Evolutionary conservation across 2,113 vertebrate species (phyloP), one percentile per base, ranked within the genome.

Genomic region (Xiphias gladius): DNA sequence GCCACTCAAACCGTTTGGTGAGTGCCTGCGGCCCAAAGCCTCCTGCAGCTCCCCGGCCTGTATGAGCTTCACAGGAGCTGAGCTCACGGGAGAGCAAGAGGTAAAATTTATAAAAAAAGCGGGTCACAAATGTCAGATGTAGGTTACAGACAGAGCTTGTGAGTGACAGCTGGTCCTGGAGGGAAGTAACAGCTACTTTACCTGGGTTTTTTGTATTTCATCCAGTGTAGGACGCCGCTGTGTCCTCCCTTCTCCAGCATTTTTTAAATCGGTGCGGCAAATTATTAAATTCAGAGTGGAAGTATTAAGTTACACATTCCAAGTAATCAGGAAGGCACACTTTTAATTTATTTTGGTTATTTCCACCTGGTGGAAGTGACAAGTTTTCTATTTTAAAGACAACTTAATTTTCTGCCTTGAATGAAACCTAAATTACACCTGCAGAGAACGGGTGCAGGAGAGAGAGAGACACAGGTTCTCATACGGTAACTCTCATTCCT

Each of bases 101-200:
- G 12, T 1, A 0, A 77, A 14, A 43, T n/a, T n/a, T n/a, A n/a
- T n/a, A n/a, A n/a, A n/a, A n/a, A n/a, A n/a, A n/a, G n/a, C n/a
- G n/a, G n/a, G n/a, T n/a, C n/a, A n/a, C n/a, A 0, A 35, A 8
- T 28, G 3, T 57, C 3, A 28, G 39, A 35, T 26, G 19, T 19
- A 37, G 52, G 19, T 73, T 57, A 24, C 12, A 17, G 35, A 32
- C n/a, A 16, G 28, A 64, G 58, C 61, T 67, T 5, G 37, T 1
- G 32, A 37, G 64, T 22, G 80, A 86, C 70, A 71, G 80, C 76
- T 65, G 74, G 70, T 68, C 70, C 61, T 64, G 73, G 43, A 59
- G 64, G 3, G 54, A 74, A 17, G 41, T 58, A 24, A 39, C 73
- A 57, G n/a, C 64, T 70, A 55, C 41, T 59, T 35, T 30, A 66